phyloP scores from a whole-genome alignment of 1,140 invertebrate genomes.

The Helicoverpa armigera region DNA sequence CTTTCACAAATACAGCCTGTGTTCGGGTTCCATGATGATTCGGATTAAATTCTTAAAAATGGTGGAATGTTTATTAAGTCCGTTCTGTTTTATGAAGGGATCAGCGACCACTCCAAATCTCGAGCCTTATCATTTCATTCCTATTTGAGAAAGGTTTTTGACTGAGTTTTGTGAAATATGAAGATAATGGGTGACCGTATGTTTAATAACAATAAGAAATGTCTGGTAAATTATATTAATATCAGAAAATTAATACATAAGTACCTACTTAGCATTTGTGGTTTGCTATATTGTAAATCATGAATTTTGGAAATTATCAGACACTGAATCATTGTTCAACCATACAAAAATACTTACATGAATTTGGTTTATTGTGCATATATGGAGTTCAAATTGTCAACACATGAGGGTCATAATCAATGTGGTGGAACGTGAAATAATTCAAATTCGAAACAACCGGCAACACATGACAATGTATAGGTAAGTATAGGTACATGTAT shows the following conservation, averaged over 20 bases:
- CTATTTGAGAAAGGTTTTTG: constrained; percentile 31
- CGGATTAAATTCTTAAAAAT: constrained; percentile 42
- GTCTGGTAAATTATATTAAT: neutral
- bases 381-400: too few relatives aligned
- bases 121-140: constrained; percentile 37
- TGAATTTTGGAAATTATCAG: too few relatives aligned
- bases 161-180: constrained; percentile 20
- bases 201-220: neutral
- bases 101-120: constrained; percentile 33
- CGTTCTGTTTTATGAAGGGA: constrained; percentile 19
- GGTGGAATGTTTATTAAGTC: constrained; percentile 34
- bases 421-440: too few relatives aligned
- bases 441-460: too few relatives aligned
- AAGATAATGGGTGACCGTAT: constrained; percentile 12
- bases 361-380: too few relatives aligned
- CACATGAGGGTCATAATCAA: too few relatives aligned
- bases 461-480: too few relatives aligned
- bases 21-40: neutral
- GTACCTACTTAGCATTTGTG: too few relatives aligned
- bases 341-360: too few relatives aligned
- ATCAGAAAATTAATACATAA: too few relatives aligned
- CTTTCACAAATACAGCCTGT: constrained; percentile 22
- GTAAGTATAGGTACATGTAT: neutral
- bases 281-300: too few relatives aligned
- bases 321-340: too few relatives aligned